phyloP scores from a whole-genome alignment of 2,113 vertebrate species.

The Pyxicephalus adspersus region DNA sequence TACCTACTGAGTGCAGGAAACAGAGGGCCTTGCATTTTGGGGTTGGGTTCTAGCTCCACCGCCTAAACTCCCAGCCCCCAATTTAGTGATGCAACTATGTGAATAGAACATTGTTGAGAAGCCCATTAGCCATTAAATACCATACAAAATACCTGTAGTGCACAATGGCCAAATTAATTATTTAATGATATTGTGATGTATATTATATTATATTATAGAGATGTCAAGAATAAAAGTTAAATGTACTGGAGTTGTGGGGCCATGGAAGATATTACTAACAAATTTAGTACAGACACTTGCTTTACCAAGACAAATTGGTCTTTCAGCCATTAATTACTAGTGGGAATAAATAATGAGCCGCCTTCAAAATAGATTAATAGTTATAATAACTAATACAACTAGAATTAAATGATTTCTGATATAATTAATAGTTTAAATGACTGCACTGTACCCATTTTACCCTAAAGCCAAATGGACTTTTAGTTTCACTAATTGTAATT shows the following conservation, averaged over 20 bases:
- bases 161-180: no score
- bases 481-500: slow-evolving; percentile 37
- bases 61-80: no score
- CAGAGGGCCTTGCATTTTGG: no score
- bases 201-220: no score
- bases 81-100: no score
- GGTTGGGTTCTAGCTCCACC: no score
- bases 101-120: no score
- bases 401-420: slow-evolving; percentile 61
- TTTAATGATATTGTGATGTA: no score
- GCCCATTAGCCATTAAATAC: no score
- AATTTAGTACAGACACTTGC: slow-evolving; percentile 52
- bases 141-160: no score
- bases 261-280: neutral
- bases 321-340: slow-evolving; percentile 50
- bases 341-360: slow-evolving; percentile 56
- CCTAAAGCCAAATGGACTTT: slow-evolving; percentile 42
- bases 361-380: slow-evolving; percentile 63
- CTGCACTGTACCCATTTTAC: slow-evolving; percentile 30
- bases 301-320: slow-evolving; percentile 22
- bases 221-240: neutral
- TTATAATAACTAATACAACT: slow-evolving; percentile 59
- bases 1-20: no score
- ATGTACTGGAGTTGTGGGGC: neutral
- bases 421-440: slow-evolving; percentile 50